These are phyloP conservation scores for Phyllostomus discolor DNA, from an alignment of 2,113 vertebrate species.

Conservation along the genomic window DNA sequence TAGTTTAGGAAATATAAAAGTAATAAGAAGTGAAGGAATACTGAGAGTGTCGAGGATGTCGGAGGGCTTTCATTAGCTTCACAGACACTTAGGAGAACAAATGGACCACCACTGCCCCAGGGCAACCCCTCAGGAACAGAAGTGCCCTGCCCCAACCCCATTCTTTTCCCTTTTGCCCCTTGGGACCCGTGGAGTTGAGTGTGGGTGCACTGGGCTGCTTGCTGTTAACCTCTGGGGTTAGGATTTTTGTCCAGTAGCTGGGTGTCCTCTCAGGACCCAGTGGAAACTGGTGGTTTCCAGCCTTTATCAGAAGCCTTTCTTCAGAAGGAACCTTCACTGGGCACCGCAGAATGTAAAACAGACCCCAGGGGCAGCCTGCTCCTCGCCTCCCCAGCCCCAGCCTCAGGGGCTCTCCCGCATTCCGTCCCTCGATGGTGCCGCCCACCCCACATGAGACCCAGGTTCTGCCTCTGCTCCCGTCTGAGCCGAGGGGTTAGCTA, in stretches of 20 bases:
- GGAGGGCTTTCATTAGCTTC: neutral
- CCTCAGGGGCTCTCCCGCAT: no score
- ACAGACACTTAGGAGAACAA: neutral
- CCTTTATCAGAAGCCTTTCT: neutral
- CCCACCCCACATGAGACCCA: neutral
- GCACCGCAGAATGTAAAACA: neutral
- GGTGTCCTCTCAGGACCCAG: neutral
- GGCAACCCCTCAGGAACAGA: neutral
- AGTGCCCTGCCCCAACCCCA: accelerated
- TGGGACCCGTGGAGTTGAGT: neutral
- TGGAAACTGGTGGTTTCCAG: neutral
- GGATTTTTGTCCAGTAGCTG: neutral
- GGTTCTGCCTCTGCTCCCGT: neutral
- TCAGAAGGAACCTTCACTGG: neutral
- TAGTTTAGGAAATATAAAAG: neutral
- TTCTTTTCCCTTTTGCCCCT: neutral
- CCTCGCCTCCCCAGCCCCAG: accelerated
- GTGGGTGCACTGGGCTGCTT: neutral
- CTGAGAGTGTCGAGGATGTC: neutral
- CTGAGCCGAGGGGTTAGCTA: neutral
- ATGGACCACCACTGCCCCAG: neutral
- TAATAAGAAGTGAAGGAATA: neutral
- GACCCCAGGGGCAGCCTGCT: neutral
- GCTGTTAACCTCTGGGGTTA: neutral
- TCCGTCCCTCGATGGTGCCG: accelerated